phyloP scores from a whole-genome alignment of 2,888 invertebrate species.

The Camponotus fellah region DNA sequence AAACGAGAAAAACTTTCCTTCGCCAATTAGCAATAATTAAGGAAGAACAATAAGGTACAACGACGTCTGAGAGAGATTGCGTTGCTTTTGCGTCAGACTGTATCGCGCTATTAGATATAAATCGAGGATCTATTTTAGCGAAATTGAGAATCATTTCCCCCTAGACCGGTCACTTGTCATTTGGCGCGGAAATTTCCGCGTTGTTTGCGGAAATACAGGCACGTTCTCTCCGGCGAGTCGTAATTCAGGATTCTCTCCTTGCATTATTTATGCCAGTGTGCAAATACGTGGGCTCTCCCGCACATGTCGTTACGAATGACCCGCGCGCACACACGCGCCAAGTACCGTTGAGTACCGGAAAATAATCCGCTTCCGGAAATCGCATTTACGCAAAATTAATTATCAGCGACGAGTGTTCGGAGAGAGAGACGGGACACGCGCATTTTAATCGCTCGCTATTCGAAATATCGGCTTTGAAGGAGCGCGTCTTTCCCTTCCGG shows the following conservation, averaged over 20 bases:
- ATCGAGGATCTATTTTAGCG: constrained; percentile 12
- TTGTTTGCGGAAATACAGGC: constrained; percentile 44
- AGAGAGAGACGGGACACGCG: not conserved
- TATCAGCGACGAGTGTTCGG: constrained; percentile 30
- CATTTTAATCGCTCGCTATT: too few relatives aligned
- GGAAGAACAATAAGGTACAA: not conserved
- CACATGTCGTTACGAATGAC: constrained; percentile 46
- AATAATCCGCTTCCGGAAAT: constrained; percentile 54
- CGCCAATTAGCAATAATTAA: constrained; percentile 2
- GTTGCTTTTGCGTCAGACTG: not conserved
- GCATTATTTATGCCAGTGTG: constrained; percentile 45
- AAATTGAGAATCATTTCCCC: constrained; percentile 41
- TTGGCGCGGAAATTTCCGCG: constrained; percentile 34
- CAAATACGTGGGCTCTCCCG: constrained; percentile 26
- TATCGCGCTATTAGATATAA: constrained; percentile 16
- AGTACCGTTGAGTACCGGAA: constrained; percentile 50
- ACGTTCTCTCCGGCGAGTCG: constrained; percentile 43
- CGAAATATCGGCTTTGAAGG: not conserved
- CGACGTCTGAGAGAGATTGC: not conserved
- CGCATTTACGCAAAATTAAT: constrained; percentile 51
- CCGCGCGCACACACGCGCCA: constrained; percentile 38
- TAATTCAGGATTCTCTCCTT: constrained; percentile 50
- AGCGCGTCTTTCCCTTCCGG: not conserved
- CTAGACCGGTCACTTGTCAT: constrained; percentile 24
- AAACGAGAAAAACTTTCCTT: not conserved